Base-by-base conservation (phyloP, 2,797 vertebrate genomes). In the Rhabdomys pumilio region DNA sequence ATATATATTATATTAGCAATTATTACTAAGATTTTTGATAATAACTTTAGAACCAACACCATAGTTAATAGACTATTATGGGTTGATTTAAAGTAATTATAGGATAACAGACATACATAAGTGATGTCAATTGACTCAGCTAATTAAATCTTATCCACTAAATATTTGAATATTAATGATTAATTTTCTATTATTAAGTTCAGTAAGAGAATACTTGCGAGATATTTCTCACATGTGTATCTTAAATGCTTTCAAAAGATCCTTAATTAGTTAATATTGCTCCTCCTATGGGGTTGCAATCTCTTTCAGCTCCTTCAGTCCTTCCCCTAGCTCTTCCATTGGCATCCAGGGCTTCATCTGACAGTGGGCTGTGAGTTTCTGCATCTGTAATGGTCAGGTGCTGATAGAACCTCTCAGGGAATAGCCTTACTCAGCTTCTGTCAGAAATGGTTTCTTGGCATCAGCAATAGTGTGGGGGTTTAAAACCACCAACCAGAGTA, bases 141-240 rank as follows among this genome's bases (percentile, higher is more conserved):
- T 63, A 47, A 67, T 31, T 76, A 31, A 84, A 77, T 63, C 15
- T 55, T 69, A 14, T 0, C 53, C 79, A 87, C 1, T 14, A 91
- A 84, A 63, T 91, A 90, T 93, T 93, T 24, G 93, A 81, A 92
- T 77, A 13, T 38, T 63, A 90, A 72, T 26, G 8, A 44, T 94
- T 85, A 77, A 89, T 89, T 2, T 61, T 92, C 79, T 26, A 73
- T 76, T n/a, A 89, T 22, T 50, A 91, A 38, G 31, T 75, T 75
- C 17, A 9, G 41, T 12, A 94, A 50, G 34, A 79, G 41, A 89
- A 17, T 0, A 9, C 14, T 44, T 34, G 2, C 11, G 44, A 61
- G 67, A 24, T 55, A 24, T 76, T 91, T 93, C 53, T 81, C 17
- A 76, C 22, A 14, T n/a, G 55, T 34, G 2, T 53, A 80, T 73